A percentile compares a stretch with the other conserved stretches of the same genome.
Conservation (phyloP, 2,797 vertebrate genomes). For the Anisognathus igniventris region DNA sequence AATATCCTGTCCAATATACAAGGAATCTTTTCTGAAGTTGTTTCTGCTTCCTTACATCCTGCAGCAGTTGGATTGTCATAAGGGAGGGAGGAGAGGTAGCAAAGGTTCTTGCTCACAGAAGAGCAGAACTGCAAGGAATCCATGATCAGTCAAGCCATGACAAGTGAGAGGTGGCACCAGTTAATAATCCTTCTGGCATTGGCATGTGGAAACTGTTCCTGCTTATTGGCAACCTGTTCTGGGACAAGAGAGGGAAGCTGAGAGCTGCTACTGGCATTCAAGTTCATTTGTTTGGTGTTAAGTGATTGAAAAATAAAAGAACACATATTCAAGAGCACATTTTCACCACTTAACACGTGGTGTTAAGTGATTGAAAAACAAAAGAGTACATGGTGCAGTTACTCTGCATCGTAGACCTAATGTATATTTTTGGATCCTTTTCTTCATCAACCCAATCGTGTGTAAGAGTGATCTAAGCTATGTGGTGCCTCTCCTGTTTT, state of each 20-base stretch:
- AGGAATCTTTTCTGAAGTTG: background rate
- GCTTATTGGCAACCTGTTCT: background rate
- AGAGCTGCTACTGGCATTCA: background rate
- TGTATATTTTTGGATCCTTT: background rate
- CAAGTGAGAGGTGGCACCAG: background rate
- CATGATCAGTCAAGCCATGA: background rate
- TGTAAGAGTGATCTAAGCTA: background rate
- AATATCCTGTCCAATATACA: background rate
- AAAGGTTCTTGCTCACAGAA: background rate
- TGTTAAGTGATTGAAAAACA: background rate
- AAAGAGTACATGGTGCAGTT: background rate
- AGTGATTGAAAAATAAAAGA: background rate
- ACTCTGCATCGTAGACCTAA: background rate
- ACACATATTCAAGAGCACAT: rapidly evolving
- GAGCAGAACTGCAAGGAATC: background rate
- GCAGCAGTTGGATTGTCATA: rapidly evolving
- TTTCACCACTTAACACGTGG: too few species aligned
- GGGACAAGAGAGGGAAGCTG: background rate
- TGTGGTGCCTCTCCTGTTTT: background rate
- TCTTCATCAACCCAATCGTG: background rate
- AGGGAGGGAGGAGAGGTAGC: background rate
- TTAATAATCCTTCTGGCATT: background rate
- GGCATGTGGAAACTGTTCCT: background rate
- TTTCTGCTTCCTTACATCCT: background rate
- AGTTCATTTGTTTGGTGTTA: background rate